Evolutionary conservation across 2,888 invertebrate species (phyloP).

Genomic region (Tenthredo scrophulariae): DNA sequence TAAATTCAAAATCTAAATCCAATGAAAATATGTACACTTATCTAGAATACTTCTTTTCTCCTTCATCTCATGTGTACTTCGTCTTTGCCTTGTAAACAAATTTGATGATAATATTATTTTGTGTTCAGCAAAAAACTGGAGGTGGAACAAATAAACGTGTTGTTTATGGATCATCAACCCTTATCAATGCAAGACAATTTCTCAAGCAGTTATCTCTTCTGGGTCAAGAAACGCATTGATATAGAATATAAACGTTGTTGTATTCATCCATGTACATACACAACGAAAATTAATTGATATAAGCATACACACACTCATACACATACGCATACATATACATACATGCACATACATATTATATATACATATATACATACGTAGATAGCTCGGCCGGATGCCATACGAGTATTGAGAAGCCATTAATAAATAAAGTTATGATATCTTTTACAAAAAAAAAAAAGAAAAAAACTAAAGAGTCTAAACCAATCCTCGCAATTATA

Average conservation of each 20-base stretch:
- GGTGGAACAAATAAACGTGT: slow-evolving; percentile 88
- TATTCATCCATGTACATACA: slow-evolving; percentile 15
- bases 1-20: neutral
- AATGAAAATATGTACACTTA: neutral
- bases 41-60: neutral
- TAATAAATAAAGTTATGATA: slow-evolving; percentile 38
- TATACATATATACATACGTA: neutral
- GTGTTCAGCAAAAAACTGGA: slow-evolving; percentile 86
- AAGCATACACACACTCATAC: neutral
- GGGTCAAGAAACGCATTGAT: slow-evolving; percentile 85
- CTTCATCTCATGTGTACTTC: neutral
- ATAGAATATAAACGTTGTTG: slow-evolving; percentile 47
- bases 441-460: slow-evolving; percentile 37
- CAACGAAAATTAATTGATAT: slow-evolving; percentile 27
- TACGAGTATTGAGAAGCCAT: slow-evolving; percentile 5
- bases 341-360: neutral
- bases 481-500: slow-evolving; percentile 8
- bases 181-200: slow-evolving; percentile 96
- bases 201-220: slow-evolving; percentile 92
- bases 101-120: slow-evolving; percentile 39
- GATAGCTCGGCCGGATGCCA: slow-evolving; percentile 26
- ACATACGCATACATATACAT: neutral
- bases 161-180: slow-evolving; percentile 96
- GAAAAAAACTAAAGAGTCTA: neutral
- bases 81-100: neutral